Base-by-base conservation (phyloP, 1,140 invertebrate species). In the Acromyrmex echinatior region DNA sequence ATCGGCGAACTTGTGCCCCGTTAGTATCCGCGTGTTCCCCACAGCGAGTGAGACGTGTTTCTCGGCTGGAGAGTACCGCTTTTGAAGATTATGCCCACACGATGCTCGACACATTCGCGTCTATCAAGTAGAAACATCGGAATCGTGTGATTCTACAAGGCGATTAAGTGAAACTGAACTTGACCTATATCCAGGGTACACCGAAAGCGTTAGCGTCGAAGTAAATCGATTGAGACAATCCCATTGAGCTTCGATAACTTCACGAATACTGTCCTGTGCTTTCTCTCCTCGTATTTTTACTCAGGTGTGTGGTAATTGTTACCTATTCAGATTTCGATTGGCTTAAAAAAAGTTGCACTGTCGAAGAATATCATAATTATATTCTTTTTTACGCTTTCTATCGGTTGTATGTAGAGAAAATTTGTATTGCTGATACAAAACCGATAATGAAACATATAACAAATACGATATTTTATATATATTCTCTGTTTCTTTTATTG, bases 301-400 rank as follows among this genome's bases (percentile, higher is more conserved):
- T 31, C 80, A 84, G 80, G 80, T 84, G 70, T 62, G 25, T 74
- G n/a, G n/a, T 28, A n/a, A 82, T 60, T 45, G 16, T 81, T 39
- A 53, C 62, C 56, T 18, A 31, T 31, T 21, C 12, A 6, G n/a
- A 7, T 79, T 35, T 31, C 2, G 16, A 1, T 68, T 53, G 28
- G 16, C 14, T 45, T 71, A 49, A 6, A 49, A 65, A 31, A 18
- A 3, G 0, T 58, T 10, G 12, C 53, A 14, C 16, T 49, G 25
- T 5, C 4, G 1, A 66, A 7, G 1, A 51, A 35, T 80, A 31
- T 31, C 16, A 16, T 21, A 18, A 49, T 12, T 77, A 14, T 0
- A 66, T 49, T 12, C 5, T 9, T 56, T 51, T 21, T 58, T n/a
- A 14, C 18, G 2, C 2, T 35, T 74, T 31, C 56, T 31, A 9